These are phyloP conservation scores for Aphelenchoides bicaudatus DNA, from an alignment of 2,888 invertebrate species.

Conservation along the genomic window DNA sequence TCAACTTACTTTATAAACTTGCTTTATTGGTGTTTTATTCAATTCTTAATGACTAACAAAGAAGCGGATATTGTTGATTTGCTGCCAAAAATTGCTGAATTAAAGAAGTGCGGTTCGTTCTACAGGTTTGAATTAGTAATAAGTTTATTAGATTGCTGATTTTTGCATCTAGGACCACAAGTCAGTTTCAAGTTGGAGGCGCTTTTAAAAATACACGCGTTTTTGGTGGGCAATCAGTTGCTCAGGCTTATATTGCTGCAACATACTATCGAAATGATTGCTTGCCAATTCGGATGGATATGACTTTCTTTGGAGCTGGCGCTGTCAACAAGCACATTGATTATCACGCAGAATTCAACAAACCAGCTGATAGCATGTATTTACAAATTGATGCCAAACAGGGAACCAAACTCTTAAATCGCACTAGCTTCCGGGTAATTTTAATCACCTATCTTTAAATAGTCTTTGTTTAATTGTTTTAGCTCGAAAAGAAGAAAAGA, in stretches of 20 bases:
- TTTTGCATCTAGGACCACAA: not conserved
- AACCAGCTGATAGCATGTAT: not conserved
- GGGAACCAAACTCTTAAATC: not conserved
- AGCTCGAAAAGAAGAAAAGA: not conserved
- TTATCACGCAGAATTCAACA: not conserved
- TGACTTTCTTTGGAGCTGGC: conserved; percentile 10
- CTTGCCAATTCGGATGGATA: conserved; percentile 13
- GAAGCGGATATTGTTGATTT: too few relatives aligned
- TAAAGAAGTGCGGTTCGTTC: too few relatives aligned
- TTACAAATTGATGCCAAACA: conserved; percentile 2
- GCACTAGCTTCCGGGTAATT: not conserved
- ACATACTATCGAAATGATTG: not conserved
- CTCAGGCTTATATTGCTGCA: conserved; percentile 10
- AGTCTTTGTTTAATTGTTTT: not conserved
- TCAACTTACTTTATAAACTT: too few relatives aligned
- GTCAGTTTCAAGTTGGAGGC: conserved; percentile 17
- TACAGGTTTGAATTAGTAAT: too few relatives aligned
- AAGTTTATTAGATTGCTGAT: too few relatives aligned
- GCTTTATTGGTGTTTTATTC: too few relatives aligned
- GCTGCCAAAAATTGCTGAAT: too few relatives aligned
- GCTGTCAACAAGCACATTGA: conserved; percentile 3
- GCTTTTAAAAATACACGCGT: conserved; percentile 16
- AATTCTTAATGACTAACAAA: too few relatives aligned
- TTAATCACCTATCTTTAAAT: not conserved
- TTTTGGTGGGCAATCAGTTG: conserved; percentile 17